Conservation (phyloP, 2,113 vertebrate species). For the Myxocyprinus asiaticus region DNA sequence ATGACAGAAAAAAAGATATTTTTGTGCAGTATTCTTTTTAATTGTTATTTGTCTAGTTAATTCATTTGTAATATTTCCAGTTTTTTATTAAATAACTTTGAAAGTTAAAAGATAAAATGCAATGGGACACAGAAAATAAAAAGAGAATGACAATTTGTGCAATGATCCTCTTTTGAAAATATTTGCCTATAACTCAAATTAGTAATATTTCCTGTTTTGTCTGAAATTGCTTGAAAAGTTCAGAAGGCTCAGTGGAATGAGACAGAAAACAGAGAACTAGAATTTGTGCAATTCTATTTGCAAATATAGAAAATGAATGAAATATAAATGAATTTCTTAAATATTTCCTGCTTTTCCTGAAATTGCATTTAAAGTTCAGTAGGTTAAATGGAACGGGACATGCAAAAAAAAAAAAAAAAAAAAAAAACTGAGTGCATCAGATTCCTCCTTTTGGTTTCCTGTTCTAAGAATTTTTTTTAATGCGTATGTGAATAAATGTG, state of each 20-base stretch:
- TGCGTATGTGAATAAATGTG: slow-evolving; percentile 6
- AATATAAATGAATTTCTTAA: neutral
- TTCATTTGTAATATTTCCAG: too few species aligned
- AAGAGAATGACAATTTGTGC: too few species aligned
- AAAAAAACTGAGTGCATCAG: neutral
- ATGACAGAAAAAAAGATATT: too few species aligned
- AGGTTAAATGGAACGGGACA: neutral
- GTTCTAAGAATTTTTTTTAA: neutral
- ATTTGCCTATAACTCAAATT: neutral
- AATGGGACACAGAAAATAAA: too few species aligned
- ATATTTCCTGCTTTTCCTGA: neutral
- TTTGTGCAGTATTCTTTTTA: too few species aligned
- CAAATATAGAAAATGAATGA: too few species aligned
- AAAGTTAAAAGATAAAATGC: too few species aligned
- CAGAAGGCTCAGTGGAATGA: too few species aligned
- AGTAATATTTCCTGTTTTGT: neutral
- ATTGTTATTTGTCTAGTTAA: too few species aligned
- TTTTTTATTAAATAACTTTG: too few species aligned
- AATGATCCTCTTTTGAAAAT: too few species aligned
- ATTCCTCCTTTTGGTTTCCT: neutral
- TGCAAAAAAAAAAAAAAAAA: neutral
- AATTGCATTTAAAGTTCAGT: neutral
- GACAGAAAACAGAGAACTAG: neutral
- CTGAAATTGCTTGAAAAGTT: too few species aligned
- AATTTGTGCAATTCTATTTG: neutral